Evolutionary conservation across 2,888 invertebrate genomes (phyloP), one percentile per base, ranked within the genome.

Genomic region (Drosophila villosipedis): DNA sequence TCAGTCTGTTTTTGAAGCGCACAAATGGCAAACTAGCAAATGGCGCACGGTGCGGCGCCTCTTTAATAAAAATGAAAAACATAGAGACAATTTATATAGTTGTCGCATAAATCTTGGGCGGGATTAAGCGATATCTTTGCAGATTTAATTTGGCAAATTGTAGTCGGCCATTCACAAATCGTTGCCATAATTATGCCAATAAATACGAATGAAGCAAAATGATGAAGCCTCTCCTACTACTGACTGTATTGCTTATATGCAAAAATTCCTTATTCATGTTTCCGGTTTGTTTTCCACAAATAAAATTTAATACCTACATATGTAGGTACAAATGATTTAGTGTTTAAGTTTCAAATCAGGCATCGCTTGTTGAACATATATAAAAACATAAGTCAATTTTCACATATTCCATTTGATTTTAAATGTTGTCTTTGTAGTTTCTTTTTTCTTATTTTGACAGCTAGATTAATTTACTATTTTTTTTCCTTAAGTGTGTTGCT

Each of bases 71-170:
- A 12, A 47, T 67, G 52, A 76, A 69, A 31, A 58, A 60, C 35
- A 73, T 54, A 52, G 12, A 49, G 9, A 35, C 61, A 50, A 65
- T 53, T 76, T 66, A 80, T 67, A 68, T 69, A 31, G 57, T 57
- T 73, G 74, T 67, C 81, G 66, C 81, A 84, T 84, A 73, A 83
- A 89, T 84, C 73, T 81, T 75, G 52, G 31, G 37, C 37, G 47
- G 72, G 82, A 82, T 87, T 71, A 68, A 63, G 39, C 61, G 57
- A 69, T 77, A 73, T 54, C 49, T 57, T 22, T 22, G 52, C 30
- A 57, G 62, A 65, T 52, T 70, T 69, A 66, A 69, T 68, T 57
- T 79, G 83, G 67, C 73, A 83, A 78, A 79, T 81, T 73, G 57
- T 63, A 63, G 60, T 43, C 35, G 68, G 41, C 67, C 65, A 69